Evolutionary conservation across 1,140 invertebrate species (phyloP), one percentile per base, ranked within the genome.

Genomic region (Hormaphis cornu): DNA sequence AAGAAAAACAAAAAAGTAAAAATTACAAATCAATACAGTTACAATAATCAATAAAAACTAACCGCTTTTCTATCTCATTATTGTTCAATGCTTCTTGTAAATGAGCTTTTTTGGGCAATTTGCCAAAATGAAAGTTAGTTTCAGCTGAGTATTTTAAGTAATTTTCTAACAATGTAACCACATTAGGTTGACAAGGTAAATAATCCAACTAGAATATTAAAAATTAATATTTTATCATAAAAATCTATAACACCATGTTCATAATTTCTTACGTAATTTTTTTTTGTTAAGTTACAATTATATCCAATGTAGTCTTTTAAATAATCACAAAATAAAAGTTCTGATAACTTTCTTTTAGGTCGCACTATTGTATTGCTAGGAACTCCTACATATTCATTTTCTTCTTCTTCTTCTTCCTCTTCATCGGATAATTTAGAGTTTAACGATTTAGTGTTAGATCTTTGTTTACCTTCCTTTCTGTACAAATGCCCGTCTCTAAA

Each of bases 401-500:
- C 26, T 4, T 54, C n/a, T 53, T 71, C 50, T 12, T 42, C 48
- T n/a, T 40, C 40, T 30, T 33, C 42, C 20, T 44, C 28, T n/a
- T 66, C 70, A 44, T 71, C 37, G n/a, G n/a, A n/a, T n/a, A n/a
- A n/a, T n/a, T n/a, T n/a, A n/a, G n/a, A n/a, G n/a, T n/a, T n/a
- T n/a, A n/a, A n/a, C n/a, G n/a, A n/a, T n/a, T n/a, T n/a, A n/a
- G n/a, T n/a, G n/a, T n/a, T n/a, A n/a, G n/a, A n/a, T 66, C 28
- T 40, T 59, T 88, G 87, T 74, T 88, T 88, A 8, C 86, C 79
- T 73, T 88, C 86, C 58, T 84, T 81, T 71, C 87, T 80, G 77
- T 90, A 90, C 40, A 89, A 81, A 80, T 90, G 89, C 7, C 88
- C 87, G 71, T 87, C 88, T 69, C 87, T 87, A 73, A 26, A 74